Percentiles rank a stretch among this genome's conserved stretches.
Evolutionary conservation across 2,888 invertebrate species (phyloP).

Genomic region (Schrankia costaestrigalis): DNA sequence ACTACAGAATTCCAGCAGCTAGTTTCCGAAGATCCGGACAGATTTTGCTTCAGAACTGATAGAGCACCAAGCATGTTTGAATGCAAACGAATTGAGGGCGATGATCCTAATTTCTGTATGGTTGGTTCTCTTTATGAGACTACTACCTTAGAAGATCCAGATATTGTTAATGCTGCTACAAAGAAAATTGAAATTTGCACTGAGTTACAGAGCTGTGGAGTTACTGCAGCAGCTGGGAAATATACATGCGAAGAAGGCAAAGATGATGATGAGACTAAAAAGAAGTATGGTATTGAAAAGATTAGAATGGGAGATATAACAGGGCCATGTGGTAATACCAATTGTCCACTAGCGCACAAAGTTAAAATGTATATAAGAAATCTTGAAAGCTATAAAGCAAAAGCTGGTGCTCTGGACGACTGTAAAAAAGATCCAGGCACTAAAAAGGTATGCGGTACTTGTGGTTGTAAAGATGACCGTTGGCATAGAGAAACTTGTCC

Average conservation of each 20-base stretch:
- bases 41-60: conserved; percentile 67
- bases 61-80: conserved; percentile 71
- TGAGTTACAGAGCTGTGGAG: conserved; percentile 60
- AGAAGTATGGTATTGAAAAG: conserved; percentile 59
- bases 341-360: conserved; percentile 68
- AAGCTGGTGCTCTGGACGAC: conserved; percentile 35
- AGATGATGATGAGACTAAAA: conserved; percentile 21
- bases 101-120: conserved; percentile 70
- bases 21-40: conserved; percentile 54
- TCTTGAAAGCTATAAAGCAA: conserved; percentile 57
- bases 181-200: conserved; percentile 66
- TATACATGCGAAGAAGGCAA: conserved; percentile 38
- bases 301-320: conserved; percentile 72
- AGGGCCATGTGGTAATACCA: conserved; percentile 71
- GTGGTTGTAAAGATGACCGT: conserved; percentile 65
- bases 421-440: conserved; percentile 35
- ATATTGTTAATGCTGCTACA: conserved; percentile 42
- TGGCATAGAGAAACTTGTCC: conserved; percentile 64
- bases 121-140: conserved; percentile 67
- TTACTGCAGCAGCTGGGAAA: conserved; percentile 30
- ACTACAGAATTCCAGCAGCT: conserved; percentile 70
- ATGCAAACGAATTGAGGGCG: conserved; percentile 62
- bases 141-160: conserved; percentile 68
- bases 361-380: conserved; percentile 64
- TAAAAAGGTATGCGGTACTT: conserved; percentile 61